Evolutionary conservation across 2,113 vertebrate genomes (phyloP).

Genomic region (Chionomys nivalis): DNA sequence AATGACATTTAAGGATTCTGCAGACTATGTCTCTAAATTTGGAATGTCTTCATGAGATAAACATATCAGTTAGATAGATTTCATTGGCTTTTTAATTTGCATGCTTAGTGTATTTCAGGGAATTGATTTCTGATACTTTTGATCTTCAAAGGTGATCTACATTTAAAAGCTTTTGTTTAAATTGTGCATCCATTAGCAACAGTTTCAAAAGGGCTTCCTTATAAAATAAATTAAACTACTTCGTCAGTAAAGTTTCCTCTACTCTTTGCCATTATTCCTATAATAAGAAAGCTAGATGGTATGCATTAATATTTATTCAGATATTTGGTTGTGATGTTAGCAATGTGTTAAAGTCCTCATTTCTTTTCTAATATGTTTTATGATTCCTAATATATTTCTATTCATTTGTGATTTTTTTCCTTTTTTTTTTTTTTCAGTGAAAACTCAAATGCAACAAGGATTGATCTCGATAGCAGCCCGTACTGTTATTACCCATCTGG

Average conservation of each 20-base stretch:
- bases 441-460: constrained; percentile 96
- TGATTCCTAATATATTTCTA: constrained; percentile 53
- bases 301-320: constrained; percentile 47
- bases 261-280: constrained; percentile 18
- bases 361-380: constrained; percentile 32
- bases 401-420: constrained; percentile 73
- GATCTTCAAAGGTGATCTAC: constrained; percentile 28
- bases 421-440: constrained; percentile 89
- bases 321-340: constrained; percentile 54
- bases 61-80: constrained; percentile 40
- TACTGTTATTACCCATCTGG: constrained; percentile 97
- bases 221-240: constrained; percentile 42
- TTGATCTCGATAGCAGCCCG: constrained; percentile 97
- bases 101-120: constrained; percentile 51
- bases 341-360: not conserved
- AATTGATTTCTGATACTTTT: constrained; percentile 50
- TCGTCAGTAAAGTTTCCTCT: not conserved
- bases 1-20: constrained; percentile 51
- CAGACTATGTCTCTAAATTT: constrained; percentile 50
- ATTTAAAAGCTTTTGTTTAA: constrained; percentile 60
- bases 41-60: constrained; percentile 56
- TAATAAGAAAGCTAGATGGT: constrained; percentile 26
- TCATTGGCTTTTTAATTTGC: constrained; percentile 58
- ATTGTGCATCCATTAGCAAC: constrained; percentile 55
- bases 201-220: constrained; percentile 33